phyloP scores from a whole-genome alignment of 2,113 vertebrate genomes.

The Perccottus glenii region DNA sequence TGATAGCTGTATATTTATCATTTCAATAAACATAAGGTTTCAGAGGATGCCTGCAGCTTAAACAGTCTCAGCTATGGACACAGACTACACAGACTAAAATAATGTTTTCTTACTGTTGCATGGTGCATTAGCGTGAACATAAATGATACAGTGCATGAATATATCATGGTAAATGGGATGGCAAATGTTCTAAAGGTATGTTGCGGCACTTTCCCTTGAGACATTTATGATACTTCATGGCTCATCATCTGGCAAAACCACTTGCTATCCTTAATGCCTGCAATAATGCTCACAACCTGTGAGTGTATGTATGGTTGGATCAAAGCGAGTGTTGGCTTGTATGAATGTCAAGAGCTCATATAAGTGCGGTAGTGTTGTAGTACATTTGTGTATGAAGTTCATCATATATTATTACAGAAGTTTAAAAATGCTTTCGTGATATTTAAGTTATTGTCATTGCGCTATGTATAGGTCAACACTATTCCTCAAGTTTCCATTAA shows the following conservation, averaged over 20 bases:
- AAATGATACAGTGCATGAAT: slow-evolving; percentile 25
- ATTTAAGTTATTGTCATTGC: neutral
- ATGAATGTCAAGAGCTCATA: slow-evolving; percentile 12
- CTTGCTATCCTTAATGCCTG: slow-evolving; percentile 18
- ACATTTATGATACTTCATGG: too few relatives aligned
- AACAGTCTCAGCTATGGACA: neutral
- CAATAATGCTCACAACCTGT: slow-evolving; percentile 34
- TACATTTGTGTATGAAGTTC: neutral
- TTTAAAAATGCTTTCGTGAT: neutral
- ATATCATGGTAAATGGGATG: slow-evolving; percentile 21
- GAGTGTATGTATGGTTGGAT: slow-evolving; percentile 19
- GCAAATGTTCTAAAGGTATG: slow-evolving; percentile 36
- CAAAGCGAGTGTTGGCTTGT: slow-evolving; percentile 21
- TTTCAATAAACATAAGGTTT: slow-evolving; percentile 10
- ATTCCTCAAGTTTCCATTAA: neutral
- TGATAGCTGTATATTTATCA: slow-evolving; percentile 2
- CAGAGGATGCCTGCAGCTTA: neutral
- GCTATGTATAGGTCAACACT: neutral
- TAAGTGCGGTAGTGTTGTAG: neutral
- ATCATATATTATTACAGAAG: neutral
- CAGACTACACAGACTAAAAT: neutral
- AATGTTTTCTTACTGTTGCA: neutral
- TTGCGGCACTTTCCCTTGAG: too few relatives aligned
- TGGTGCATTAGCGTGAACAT: slow-evolving; percentile 18
- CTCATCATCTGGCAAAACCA: slow-evolving; percentile 42